phyloP scores from a whole-genome alignment of 2,113 vertebrate species.

The Halichoeres trimaculatus region DNA sequence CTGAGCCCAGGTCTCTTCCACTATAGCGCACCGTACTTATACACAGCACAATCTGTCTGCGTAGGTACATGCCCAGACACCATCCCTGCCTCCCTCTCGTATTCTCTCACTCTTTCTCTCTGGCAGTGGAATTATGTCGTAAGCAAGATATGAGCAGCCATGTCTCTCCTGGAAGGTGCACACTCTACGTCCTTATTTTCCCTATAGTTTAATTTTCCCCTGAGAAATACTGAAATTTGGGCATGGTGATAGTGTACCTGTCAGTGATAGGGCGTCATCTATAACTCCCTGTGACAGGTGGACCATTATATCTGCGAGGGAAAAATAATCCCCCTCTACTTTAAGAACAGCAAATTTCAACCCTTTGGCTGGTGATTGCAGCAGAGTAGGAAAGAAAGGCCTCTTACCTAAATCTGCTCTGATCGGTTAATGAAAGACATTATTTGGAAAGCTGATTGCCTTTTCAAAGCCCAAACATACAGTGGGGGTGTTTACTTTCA shows the following conservation, averaged over 20 bases:
- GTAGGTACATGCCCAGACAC: constrained; percentile 88
- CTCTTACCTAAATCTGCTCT: constrained; percentile 80
- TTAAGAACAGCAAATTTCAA: constrained; percentile 76
- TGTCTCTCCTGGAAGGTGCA: constrained; percentile 61
- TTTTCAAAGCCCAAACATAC: constrained; percentile 66
- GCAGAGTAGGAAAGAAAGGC: constrained; percentile 63
- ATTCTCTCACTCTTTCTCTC: constrained; percentile 84
- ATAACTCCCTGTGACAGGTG: constrained; percentile 82
- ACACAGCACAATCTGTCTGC: constrained; percentile 88
- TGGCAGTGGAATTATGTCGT: constrained; percentile 74
- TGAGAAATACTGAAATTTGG: constrained; percentile 75
- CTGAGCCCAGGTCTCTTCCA: constrained; percentile 89
- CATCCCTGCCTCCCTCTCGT: constrained; percentile 81
- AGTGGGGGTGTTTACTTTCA: constrained; percentile 51
- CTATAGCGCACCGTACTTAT: constrained; percentile 78
- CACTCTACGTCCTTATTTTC: constrained; percentile 77
- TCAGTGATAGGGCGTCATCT: constrained; percentile 80
- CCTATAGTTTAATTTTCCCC: constrained; percentile 77
- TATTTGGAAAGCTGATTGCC: constrained; percentile 75
- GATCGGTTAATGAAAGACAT: constrained; percentile 76
- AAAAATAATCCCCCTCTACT: constrained; percentile 78
- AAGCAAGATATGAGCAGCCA: constrained; percentile 74
- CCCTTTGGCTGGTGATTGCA: constrained; percentile 50
- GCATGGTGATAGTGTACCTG: constrained; percentile 77
- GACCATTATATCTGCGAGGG: constrained; percentile 76